Conservation (phyloP, 2,888 invertebrate genomes). For the Ptychoptera albimana region DNA sequence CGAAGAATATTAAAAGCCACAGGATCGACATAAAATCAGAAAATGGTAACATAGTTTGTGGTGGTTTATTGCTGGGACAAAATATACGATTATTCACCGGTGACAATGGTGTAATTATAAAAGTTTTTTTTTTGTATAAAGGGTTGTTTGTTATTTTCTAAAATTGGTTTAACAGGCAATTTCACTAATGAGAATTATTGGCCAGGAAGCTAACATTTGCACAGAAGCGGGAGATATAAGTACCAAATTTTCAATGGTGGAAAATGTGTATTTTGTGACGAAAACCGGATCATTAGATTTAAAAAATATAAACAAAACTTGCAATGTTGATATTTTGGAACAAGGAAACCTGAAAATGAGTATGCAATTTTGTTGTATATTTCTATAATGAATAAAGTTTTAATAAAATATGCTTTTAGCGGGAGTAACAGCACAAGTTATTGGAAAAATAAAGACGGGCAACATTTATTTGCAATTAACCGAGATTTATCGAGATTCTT, state of each 20-base stretch:
- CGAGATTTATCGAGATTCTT: conserved; percentile 21
- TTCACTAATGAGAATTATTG: too few relatives aligned
- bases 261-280: conserved; percentile 23
- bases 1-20: conserved; percentile 20
- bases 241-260: conserved; percentile 25
- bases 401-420: conserved; percentile 17
- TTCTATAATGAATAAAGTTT: not conserved
- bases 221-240: conserved; percentile 18
- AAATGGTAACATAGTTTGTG: conserved; percentile 20
- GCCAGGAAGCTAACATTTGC: too few relatives aligned
- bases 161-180: too few relatives aligned
- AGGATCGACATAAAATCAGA: conserved; percentile 17
- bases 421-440: conserved; percentile 15
- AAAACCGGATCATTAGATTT: conserved; percentile 20
- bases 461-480: conserved; percentile 24
- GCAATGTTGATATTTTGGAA: conserved; percentile 19
- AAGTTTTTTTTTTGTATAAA: too few relatives aligned
- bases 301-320: conserved; percentile 25
- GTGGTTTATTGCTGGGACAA: conserved; percentile 20
- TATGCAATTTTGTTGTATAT: conserved; percentile 12
- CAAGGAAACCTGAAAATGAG: conserved; percentile 25
- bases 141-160: too few relatives aligned
- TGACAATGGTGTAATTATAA: conserved; percentile 15
- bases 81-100: conserved; percentile 17
- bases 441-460: conserved; percentile 20